Evolutionary conservation across 2,797 vertebrate genomes (phyloP).

Genomic region (Todus mexicanus): DNA sequence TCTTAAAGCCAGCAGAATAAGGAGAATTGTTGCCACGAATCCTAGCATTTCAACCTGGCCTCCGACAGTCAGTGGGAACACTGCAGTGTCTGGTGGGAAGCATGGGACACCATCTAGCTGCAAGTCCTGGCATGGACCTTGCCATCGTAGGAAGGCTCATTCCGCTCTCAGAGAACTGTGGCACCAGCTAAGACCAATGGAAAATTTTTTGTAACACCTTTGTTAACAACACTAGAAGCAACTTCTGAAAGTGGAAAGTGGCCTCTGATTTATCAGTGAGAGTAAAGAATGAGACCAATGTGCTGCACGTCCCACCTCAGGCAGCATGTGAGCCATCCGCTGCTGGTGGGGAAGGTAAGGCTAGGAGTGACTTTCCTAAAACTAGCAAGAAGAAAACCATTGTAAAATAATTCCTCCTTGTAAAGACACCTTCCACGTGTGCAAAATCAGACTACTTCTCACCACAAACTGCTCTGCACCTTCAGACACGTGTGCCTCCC

Average conservation of each 20-base stretch:
- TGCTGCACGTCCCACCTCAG: neutral
- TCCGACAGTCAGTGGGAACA: neutral
- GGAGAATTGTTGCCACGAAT: neutral
- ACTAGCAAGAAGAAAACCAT: neutral
- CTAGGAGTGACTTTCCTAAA: neutral
- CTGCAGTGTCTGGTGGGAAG: neutral
- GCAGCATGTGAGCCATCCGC: fast-evolving
- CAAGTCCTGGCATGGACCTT: neutral
- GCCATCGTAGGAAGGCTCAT: neutral
- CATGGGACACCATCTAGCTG: neutral
- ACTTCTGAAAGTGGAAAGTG: neutral
- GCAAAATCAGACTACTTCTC: neutral
- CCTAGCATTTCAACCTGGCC: fast-evolving
- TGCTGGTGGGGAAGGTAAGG: neutral
- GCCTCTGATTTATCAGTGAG: neutral
- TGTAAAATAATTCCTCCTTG: neutral
- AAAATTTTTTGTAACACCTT: neutral
- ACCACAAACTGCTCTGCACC: neutral
- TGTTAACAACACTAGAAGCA: neutral
- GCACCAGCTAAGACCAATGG: fast-evolving
- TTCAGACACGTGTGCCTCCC: neutral
- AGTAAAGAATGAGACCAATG: neutral
- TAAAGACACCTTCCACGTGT: neutral
- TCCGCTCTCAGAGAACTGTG: neutral
- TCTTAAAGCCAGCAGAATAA: neutral